These are phyloP conservation scores for Escarpia spicata DNA, from an alignment of 2,888 invertebrate genomes.

Conservation along the genomic window DNA sequence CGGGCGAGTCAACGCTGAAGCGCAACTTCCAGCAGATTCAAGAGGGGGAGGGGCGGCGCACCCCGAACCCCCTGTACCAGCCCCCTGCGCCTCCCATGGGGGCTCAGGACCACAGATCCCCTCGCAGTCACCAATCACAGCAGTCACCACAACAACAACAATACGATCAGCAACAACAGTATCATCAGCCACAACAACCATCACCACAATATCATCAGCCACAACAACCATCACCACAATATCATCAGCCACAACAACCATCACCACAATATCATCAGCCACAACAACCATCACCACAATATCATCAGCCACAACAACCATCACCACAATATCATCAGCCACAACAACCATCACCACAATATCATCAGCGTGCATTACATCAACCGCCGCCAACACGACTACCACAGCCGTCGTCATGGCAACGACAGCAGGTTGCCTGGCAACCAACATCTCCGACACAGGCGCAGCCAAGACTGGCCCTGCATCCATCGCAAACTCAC, in stretches of 20 bases:
- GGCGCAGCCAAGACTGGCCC: constrained; percentile 19
- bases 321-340: constrained; percentile 24
- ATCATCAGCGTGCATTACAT: constrained; percentile 44
- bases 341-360: constrained; percentile 68
- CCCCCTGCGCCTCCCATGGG: constrained; percentile 42
- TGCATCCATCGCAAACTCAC: constrained; percentile 17
- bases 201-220: constrained; percentile 19
- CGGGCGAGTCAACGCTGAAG: constrained; percentile 92
- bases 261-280: neutral
- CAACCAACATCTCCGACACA: constrained; percentile 8
- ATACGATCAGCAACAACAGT: constrained; percentile 32
- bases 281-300: constrained; percentile 24
- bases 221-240: constrained; percentile 35
- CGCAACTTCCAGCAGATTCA: constrained; percentile 99
- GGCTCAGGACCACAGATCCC: constrained; percentile 23
- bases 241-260: constrained; percentile 27
- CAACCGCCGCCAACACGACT: constrained; percentile 28
- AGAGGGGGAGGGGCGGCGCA: constrained; percentile 58
- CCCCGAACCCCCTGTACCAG: constrained; percentile 44
- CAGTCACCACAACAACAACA: constrained; percentile 30
- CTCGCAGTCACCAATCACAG: neutral
- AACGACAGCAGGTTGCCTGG: neutral
- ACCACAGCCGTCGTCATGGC: neutral
- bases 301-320: constrained; percentile 36
- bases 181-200: constrained; percentile 25